Evolutionary conservation across 2,797 vertebrate genomes (phyloP), one percentile per base, ranked within the genome.

Genomic region (Tangara arthus): DNA sequence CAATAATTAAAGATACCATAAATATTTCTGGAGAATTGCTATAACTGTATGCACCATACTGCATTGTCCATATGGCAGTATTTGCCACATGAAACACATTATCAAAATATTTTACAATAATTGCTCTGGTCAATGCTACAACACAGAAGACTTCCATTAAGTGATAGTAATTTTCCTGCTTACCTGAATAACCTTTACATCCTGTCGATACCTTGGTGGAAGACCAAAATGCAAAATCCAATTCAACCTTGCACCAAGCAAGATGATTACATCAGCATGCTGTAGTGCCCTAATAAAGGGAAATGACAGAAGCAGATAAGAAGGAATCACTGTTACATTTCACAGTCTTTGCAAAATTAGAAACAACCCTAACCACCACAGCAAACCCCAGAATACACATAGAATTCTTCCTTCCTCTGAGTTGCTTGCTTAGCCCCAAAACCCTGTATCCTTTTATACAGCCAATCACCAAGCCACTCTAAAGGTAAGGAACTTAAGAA

Each of bases 211-310:
- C 94, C 99, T 98, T 27, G 99, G 99, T 47, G 99, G 98, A 63
- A 99, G 98, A 76, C 99, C 99, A 97, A 99, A 99, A 97, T 99
- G 99, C 88, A 99, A 98, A 90, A 99, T 99, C 99, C 99, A 99
- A 76, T 99, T 99, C 79, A 99, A 97, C 93, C 99, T 98, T 66
- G 99, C 99, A 90, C 99, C 99, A 80, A 99, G 96, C 79, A 99
- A 97, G 92, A 99, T 84, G 65, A 99, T 98, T 66, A 99, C 99
- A 94, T 99, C 99, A 72, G 99, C 99, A 96, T 98, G 97, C 35
- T 98, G 98, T 87, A 99, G 98, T 93, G 99, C 99, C 97, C 99
- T 99, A 93, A 93, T 53, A 53, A 90, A 83, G 44, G 56, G 66
- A 90, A 91, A 94, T n/a, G 82, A 83, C 3, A 85, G 30, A 55